A percentile compares a stretch with the other conserved stretches of the same genome.
phyloP scores from a whole-genome alignment of 2,797 vertebrate species.

The Mycteria americana region DNA sequence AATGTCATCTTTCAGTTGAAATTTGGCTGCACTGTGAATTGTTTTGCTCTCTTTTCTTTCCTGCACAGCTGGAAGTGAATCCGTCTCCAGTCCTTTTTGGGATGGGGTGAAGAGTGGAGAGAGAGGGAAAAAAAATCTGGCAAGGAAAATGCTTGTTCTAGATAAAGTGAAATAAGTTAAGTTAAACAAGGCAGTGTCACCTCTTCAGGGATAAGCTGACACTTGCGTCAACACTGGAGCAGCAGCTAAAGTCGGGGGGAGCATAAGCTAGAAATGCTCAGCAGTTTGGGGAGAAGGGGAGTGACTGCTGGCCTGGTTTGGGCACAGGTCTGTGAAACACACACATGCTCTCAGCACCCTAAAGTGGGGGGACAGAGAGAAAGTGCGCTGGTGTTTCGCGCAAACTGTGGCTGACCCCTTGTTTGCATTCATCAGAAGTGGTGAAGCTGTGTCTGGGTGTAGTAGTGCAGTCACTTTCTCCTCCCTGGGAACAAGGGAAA shows the following conservation, averaged over 20 bases:
- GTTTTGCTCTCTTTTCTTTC: background rate
- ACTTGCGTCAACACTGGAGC: accelerated
- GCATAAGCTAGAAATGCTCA: background rate
- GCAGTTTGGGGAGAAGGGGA: background rate
- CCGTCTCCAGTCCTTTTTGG: background rate
- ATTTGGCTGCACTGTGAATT: background rate
- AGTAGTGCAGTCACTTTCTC: background rate
- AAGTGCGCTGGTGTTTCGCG: background rate
- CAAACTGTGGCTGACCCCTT: background rate
- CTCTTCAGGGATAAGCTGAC: background rate
- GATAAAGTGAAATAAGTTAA: background rate
- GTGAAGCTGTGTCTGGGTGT: background rate
- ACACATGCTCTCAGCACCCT: accelerated
- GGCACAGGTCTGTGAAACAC: background rate
- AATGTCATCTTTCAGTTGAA: background rate
- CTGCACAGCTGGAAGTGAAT: background rate
- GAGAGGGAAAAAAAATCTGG: background rate
- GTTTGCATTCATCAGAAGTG: background rate
- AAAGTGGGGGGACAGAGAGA: background rate
- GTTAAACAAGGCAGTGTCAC: background rate
- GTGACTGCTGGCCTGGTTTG: background rate
- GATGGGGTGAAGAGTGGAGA: background rate
- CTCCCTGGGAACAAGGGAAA: background rate
- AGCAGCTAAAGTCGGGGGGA: background rate
- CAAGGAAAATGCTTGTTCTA: background rate